Percentiles rank a stretch among this genome's conserved stretches.
Evolutionary conservation across 2,888 invertebrate species (phyloP).

Genomic region (Nowickia ferox): DNA sequence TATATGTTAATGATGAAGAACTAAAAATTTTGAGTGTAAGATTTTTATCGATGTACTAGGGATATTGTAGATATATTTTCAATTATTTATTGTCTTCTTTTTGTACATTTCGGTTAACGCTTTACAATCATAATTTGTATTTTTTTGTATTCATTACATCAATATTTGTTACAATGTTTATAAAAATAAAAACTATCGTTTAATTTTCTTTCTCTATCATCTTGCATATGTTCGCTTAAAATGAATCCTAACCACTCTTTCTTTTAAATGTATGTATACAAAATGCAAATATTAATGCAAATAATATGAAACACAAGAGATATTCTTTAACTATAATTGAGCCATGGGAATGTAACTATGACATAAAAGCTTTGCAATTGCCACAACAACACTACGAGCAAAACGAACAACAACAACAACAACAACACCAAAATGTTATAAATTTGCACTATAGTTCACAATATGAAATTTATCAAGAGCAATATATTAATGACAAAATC

Average conservation of each 20-base stretch:
- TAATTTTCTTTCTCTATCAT: slow-evolving; percentile 43
- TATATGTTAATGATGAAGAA: too few relatives aligned
- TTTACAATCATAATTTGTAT: neutral
- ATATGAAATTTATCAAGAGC: slow-evolving; percentile 55
- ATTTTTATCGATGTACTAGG: too few relatives aligned
- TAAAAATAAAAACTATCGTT: slow-evolving; percentile 29
- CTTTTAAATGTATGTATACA: neutral
- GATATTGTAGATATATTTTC: neutral
- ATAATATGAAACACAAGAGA: slow-evolving; percentile 44
- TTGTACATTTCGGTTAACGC: neutral
- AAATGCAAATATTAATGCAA: slow-evolving; percentile 16
- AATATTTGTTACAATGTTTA: slow-evolving; percentile 26
- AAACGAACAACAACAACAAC: neutral
- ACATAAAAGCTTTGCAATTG: slow-evolving; percentile 53
- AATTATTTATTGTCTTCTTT: neutral
- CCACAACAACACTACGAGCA: slow-evolving; percentile 71
- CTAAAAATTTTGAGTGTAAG: too few relatives aligned
- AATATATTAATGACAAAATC: slow-evolving; percentile 75
- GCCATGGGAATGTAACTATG: slow-evolving; percentile 61
- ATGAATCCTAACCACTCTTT: slow-evolving; percentile 16
- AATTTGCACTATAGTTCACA: slow-evolving; percentile 56
- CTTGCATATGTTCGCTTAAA: slow-evolving; percentile 21
- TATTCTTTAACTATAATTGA: slow-evolving; percentile 60
- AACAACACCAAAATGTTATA: slow-evolving; percentile 39
- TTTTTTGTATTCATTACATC: slow-evolving; percentile 10